These are phyloP conservation scores for Cnemophilus loriae DNA, from an alignment of 2,113 vertebrate species.

Conservation along the genomic window DNA sequence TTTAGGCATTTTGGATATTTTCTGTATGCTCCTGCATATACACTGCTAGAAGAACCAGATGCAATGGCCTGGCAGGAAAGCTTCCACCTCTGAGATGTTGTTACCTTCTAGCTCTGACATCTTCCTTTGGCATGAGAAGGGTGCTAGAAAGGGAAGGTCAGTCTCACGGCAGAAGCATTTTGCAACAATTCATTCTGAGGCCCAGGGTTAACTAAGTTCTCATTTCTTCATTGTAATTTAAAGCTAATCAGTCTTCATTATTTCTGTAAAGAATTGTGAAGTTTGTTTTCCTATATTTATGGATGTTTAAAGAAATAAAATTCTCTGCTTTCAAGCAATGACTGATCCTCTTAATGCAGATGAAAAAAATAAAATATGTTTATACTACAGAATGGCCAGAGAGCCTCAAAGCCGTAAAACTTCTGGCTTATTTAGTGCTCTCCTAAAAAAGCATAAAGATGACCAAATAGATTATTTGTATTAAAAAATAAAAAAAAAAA, in stretches of 20 bases:
- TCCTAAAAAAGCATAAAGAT: slow-evolving; percentile 13
- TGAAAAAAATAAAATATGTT: background rate
- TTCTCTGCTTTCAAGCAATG: background rate
- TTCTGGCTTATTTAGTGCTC: background rate
- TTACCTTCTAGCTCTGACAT: background rate
- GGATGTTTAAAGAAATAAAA: background rate
- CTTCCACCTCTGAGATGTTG: background rate
- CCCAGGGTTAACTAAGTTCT: background rate
- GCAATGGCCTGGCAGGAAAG: background rate
- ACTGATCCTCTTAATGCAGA: background rate
- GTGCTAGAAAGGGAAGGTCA: background rate
- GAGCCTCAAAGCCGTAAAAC: slow-evolving; percentile 7
- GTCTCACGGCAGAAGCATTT: background rate
- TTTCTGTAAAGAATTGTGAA: background rate
- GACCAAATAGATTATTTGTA: slow-evolving; percentile 13
- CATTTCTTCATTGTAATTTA: slow-evolving; percentile 4
- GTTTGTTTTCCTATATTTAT: background rate
- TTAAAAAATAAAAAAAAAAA: background rate
- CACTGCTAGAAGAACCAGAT: background rate
- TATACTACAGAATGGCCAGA: background rate
- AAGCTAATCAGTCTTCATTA: background rate
- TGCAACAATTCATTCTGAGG: background rate
- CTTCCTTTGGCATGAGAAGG: background rate
- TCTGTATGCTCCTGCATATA: background rate
- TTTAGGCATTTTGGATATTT: background rate